Percentiles rank a stretch among this genome's conserved stretches.
Conservation (phyloP, 35 echinoderm and acorn worm species). For the Ophioderma brevispina region DNA sequence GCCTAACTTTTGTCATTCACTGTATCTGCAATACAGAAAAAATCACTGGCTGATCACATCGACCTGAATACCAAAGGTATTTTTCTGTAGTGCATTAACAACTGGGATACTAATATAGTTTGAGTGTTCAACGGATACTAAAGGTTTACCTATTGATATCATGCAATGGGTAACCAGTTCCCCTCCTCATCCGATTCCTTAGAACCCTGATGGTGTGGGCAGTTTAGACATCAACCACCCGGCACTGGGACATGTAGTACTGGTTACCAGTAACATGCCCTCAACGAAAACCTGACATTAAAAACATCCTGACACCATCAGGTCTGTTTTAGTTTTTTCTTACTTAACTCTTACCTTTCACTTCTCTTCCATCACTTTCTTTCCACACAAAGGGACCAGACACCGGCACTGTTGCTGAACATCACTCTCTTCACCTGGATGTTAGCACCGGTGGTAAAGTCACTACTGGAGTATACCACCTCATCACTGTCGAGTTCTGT, state of each 20-base stretch:
- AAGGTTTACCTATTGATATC: no score
- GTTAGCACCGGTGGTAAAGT: background rate
- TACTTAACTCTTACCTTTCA: background rate
- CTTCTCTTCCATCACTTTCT: conserved; percentile 12
- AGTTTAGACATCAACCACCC: background rate
- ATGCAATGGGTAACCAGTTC: background rate
- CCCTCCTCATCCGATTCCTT: background rate
- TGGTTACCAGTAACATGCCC: no score
- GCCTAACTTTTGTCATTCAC: no score
- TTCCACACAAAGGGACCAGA: conserved; percentile 28
- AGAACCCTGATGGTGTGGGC: background rate
- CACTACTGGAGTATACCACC: background rate
- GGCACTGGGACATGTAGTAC: background rate
- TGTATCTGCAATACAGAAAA: no score
- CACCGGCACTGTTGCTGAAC: conserved; percentile 29
- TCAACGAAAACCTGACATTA: background rate
- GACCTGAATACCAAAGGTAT: no score
- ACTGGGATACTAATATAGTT: no score
- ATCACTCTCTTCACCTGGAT: conserved; percentile 1
- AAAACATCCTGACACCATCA: no score
- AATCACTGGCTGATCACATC: no score
- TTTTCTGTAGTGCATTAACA: no score
- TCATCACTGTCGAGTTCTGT: background rate
- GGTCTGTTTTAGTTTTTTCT: no score
- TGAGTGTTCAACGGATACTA: no score